Conservation (phyloP, 2,888 invertebrate species). For the Parelbella ahira region DNA sequence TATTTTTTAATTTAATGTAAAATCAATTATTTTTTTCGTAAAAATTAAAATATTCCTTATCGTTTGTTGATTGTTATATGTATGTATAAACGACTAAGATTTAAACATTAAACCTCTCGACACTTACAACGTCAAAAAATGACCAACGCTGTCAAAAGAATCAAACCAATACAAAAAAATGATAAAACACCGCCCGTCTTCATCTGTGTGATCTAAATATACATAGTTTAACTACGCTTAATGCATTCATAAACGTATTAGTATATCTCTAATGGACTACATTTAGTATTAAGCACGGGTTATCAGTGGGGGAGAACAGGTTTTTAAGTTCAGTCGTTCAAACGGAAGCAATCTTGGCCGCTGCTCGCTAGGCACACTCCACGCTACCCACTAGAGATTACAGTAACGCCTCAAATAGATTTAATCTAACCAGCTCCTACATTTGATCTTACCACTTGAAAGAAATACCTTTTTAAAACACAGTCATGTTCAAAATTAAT, state of each 20-base stretch:
- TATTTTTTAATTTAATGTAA: no score
- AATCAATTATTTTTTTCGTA: no score
- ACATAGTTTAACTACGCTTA: no score
- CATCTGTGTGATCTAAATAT: no score
- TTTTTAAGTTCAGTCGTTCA: conserved; percentile 33
- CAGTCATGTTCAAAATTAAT: conserved; percentile 9
- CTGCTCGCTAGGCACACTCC: conserved; percentile 30
- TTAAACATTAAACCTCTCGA: no score
- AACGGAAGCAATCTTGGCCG: conserved; percentile 62
- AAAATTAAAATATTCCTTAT: no score
- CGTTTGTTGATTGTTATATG: no score
- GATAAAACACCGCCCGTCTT: no score
- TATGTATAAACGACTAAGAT: no score
- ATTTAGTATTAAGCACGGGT: conserved; percentile 1
- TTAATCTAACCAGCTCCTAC: conserved; percentile 47
- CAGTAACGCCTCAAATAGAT: conserved; percentile 69
- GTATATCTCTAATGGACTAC: conserved; percentile 6
- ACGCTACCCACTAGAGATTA: conserved; percentile 60
- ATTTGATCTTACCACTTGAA: conserved; percentile 69
- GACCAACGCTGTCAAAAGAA: no score
- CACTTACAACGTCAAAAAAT: no score
- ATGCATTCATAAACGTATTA: conserved; percentile 1
- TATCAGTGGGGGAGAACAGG: conserved; percentile 23
- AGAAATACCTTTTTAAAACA: conserved; percentile 32
- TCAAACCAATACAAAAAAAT: no score